phyloP scores from a whole-genome alignment of 2,113 vertebrate species.

The Pleuronectes platessa region DNA sequence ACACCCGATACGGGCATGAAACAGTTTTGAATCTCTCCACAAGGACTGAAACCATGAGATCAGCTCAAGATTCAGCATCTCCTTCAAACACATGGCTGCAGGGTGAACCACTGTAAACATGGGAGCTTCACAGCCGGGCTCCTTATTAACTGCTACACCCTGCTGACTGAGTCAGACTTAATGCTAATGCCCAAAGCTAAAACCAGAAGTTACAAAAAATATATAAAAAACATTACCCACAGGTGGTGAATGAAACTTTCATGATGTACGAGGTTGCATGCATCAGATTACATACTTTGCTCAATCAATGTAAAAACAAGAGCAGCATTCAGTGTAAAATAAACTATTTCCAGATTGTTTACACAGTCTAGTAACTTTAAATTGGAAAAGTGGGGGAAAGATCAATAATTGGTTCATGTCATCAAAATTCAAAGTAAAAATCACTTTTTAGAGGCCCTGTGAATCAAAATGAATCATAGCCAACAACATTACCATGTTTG shows the following conservation, averaged over 20 bases:
- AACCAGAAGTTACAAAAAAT: background rate
- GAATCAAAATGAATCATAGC: background rate
- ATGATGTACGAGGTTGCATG: background rate
- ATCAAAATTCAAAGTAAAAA: background rate
- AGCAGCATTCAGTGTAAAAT: background rate
- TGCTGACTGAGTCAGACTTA: constrained; percentile 15
- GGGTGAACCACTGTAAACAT: constrained; percentile 6
- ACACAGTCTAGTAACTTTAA: too few relatives aligned
- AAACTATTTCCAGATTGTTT: background rate
- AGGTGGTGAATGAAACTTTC: constrained; percentile 5
- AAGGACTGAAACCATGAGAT: background rate
- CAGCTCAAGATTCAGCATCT: background rate
- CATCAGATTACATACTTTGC: constrained; percentile 12
- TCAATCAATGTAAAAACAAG: constrained; percentile 24
- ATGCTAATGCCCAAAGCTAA: constrained; percentile 15
- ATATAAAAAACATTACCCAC: too few relatives aligned
- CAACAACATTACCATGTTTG: background rate
- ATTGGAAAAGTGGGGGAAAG: too few relatives aligned
- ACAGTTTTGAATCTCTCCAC: background rate
- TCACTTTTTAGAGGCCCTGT: background rate
- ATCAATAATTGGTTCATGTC: background rate
- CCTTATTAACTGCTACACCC: constrained; percentile 33
- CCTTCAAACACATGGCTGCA: background rate
- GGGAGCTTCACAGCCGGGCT: constrained; percentile 9
- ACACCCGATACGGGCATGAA: too few relatives aligned